These are phyloP conservation scores for Tinamus guttatus DNA, from an alignment of 2,113 vertebrate genomes.

Conservation along the genomic window DNA sequence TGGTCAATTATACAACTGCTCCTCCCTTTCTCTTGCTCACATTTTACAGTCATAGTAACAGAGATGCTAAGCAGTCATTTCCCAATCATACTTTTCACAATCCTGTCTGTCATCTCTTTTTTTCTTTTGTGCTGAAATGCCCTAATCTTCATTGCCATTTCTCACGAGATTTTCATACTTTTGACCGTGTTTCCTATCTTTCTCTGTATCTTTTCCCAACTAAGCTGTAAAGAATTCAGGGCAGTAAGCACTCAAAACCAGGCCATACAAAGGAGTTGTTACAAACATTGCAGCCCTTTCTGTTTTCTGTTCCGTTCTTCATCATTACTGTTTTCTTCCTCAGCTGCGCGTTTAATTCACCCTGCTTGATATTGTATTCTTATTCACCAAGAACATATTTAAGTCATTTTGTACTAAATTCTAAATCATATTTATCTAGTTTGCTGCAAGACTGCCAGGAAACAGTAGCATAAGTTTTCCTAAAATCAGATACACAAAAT, in stretches of 20 bases:
- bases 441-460: background rate
- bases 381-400: background rate
- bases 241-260: background rate
- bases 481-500: background rate
- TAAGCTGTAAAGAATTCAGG: background rate
- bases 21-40: accelerated
- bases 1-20: background rate
- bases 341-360: background rate
- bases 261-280: background rate
- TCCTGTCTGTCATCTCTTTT: background rate
- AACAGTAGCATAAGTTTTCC: background rate
- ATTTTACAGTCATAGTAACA: background rate
- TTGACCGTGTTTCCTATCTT: background rate
- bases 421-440: background rate
- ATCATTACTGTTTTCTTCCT: background rate
- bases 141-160: background rate
- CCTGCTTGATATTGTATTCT: background rate
- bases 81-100: background rate
- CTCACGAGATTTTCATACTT: background rate
- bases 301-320: background rate
- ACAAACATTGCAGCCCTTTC: background rate
- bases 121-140: background rate
- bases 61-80: background rate
- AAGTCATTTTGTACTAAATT: background rate
- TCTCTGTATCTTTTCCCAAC: background rate